phyloP scores from a whole-genome alignment of 2,113 vertebrate genomes.

The Onychorhynchus coronatus region DNA sequence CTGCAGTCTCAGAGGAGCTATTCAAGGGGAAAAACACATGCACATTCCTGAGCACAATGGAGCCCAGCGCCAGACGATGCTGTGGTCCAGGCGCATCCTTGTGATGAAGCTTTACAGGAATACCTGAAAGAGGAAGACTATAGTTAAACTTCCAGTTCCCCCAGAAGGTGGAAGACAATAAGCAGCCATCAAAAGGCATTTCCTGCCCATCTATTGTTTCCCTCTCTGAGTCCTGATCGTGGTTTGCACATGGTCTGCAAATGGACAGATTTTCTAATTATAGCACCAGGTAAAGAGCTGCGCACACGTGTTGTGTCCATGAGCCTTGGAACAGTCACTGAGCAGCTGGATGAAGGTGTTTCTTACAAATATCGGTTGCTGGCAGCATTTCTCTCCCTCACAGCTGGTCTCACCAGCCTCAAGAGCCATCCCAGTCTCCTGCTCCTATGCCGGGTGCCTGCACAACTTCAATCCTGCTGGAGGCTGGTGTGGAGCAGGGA shows the following conservation, averaged over 20 bases:
- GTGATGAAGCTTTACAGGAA: neutral
- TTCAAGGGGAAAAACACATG: constrained; percentile 27
- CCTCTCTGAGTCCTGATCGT: neutral
- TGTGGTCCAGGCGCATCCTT: constrained; percentile 44
- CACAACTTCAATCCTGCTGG: neutral
- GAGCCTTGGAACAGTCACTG: neutral
- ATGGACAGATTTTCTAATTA: neutral
- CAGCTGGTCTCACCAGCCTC: neutral
- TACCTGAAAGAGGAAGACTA: constrained; percentile 52
- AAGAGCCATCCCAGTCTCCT: neutral
- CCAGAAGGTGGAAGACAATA: constrained; percentile 58
- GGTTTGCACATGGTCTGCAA: neutral
- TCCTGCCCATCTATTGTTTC: constrained; percentile 55
- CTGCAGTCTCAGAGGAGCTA: neutral
- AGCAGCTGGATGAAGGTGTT: neutral
- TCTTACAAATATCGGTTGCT: neutral
- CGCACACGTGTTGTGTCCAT: rapidly evolving
- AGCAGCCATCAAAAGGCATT: constrained; percentile 24
- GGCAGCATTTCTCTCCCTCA: neutral
- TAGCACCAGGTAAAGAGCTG: neutral
- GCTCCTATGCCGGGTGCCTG: neutral
- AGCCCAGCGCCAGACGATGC: neutral
- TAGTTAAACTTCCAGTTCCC: constrained; percentile 59
- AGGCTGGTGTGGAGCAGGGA: neutral
- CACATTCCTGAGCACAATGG: constrained; percentile 45